These are phyloP conservation scores for Cherax quadricarinatus DNA, from an alignment of 1,140 invertebrate species.

Conservation along the genomic window DNA sequence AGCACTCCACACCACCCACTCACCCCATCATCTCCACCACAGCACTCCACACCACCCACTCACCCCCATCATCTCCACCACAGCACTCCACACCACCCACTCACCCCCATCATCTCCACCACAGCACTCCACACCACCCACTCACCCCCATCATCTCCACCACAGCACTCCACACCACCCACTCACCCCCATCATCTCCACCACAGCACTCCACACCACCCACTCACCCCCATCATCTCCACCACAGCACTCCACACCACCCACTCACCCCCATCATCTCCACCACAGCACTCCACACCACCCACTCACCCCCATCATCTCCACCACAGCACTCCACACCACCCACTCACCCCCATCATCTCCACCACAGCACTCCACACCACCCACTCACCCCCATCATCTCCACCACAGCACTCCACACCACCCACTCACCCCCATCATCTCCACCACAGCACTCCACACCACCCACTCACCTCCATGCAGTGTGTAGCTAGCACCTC, in stretches of 20 bases:
- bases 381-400: neutral
- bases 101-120: neutral
- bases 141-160: neutral
- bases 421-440: neutral
- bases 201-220: neutral
- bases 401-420: too few species aligned
- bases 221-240: neutral
- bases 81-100: too few species aligned
- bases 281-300: neutral
- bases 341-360: neutral
- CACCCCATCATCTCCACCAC: too few species aligned
- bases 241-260: too few species aligned
- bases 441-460: neutral
- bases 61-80: too few species aligned
- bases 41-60: too few species aligned
- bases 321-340: too few species aligned
- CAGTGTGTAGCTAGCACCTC: too few species aligned
- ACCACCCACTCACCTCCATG: neutral
- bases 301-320: neutral
- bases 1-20: too few species aligned
- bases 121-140: neutral
- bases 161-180: too few species aligned
- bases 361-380: neutral
- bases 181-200: neutral
- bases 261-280: neutral